Percentiles rank a stretch among this genome's conserved stretches.
Evolutionary conservation across 2,113 vertebrate genomes (phyloP).

Genomic region (Mustela lutreola): DNA sequence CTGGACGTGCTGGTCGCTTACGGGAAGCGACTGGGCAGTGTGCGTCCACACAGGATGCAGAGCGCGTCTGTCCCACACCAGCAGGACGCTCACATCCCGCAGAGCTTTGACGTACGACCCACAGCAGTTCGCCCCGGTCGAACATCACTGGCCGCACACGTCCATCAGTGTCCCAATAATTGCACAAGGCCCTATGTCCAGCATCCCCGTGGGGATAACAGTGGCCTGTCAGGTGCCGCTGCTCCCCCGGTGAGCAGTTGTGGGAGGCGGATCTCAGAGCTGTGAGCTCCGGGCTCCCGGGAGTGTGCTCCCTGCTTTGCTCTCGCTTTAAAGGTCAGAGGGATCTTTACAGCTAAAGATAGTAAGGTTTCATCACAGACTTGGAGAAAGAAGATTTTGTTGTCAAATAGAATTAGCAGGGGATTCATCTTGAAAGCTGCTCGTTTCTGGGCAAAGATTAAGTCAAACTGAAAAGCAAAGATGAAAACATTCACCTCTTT

Average conservation of each 20-base stretch:
- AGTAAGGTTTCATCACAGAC: neutral
- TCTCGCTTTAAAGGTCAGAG: neutral
- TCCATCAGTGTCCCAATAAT: fast-evolving
- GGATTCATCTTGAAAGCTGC: neutral
- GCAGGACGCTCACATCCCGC: fast-evolving
- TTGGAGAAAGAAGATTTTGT: neutral
- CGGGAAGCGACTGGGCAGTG: fast-evolving
- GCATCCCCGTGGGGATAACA: too few species aligned
- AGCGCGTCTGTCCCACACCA: neutral
- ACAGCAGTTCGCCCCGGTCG: fast-evolving
- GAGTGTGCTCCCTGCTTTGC: neutral
- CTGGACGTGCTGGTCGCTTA: neutral
- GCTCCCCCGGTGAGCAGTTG: neutral
- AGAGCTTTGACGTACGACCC: fast-evolving
- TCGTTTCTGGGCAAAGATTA: neutral
- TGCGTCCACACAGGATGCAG: fast-evolving
- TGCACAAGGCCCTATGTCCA: neutral
- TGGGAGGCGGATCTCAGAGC: neutral
- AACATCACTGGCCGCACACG: fast-evolving
- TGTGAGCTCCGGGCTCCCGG: neutral
- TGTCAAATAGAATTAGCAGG: neutral
- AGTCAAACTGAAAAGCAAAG: neutral
- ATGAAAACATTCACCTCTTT: neutral
- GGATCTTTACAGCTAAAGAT: neutral
- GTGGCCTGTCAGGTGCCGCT: neutral